Evolutionary conservation across 2,797 vertebrate genomes (phyloP).

Genomic region (Pangasius krempfi): DNA sequence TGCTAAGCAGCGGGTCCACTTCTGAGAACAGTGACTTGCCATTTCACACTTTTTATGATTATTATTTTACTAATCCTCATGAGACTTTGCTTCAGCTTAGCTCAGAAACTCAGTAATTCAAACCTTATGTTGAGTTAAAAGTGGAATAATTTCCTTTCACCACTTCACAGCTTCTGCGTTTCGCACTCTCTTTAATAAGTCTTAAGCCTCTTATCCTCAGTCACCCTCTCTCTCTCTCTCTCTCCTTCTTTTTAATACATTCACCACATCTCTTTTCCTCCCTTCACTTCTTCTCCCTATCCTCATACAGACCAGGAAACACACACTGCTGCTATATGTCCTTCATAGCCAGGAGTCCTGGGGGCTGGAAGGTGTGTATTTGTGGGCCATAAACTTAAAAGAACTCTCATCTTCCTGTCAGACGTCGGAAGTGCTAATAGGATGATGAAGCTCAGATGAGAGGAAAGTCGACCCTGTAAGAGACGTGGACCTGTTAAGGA

Average conservation of each 20-base stretch:
- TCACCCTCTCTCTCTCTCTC: conserved; percentile 35
- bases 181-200: conserved; percentile 46
- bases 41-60: conserved; percentile 36
- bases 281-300: not conserved
- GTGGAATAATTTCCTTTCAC: conserved; percentile 43
- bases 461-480: conserved; percentile 9
- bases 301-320: not conserved
- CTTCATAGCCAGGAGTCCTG: conserved; percentile 34
- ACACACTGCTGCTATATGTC: not conserved
- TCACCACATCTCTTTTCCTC: not conserved
- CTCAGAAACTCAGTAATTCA: conserved; percentile 39
- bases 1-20: not conserved
- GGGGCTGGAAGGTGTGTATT: conserved; percentile 57
- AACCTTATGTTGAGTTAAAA: conserved; percentile 39
- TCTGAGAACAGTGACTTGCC: conserved; percentile 18
- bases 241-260: conserved; percentile 23
- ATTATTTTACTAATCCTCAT: conserved; percentile 36
- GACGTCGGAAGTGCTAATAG: conserved; percentile 68
- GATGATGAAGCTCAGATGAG: conserved; percentile 59
- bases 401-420: conserved; percentile 63
- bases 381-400: conserved; percentile 71
- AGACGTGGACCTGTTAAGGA: not conserved
- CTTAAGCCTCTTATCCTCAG: conserved; percentile 18
- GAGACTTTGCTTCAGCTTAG: conserved; percentile 20
- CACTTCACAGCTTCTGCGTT: conserved; percentile 41